Conservation (phyloP, 1,140 invertebrate species). For the Drosophila murphyi region DNA sequence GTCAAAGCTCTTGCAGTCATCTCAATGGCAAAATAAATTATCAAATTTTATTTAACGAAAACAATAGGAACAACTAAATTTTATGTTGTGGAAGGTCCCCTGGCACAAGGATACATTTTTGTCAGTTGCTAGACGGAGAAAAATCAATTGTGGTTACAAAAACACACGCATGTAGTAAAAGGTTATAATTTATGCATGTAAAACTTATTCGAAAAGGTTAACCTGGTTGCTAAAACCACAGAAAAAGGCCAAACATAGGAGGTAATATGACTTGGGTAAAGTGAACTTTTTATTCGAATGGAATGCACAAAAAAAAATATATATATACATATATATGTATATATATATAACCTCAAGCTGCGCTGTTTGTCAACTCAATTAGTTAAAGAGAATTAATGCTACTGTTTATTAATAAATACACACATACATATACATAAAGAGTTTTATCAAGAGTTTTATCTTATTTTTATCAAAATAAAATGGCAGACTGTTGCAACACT, state of each 20-base stretch:
- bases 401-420: background rate
- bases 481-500: no score
- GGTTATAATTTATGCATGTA: constrained; percentile 40
- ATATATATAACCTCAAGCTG: constrained; percentile 8
- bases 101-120: constrained; percentile 10
- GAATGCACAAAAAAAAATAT: background rate
- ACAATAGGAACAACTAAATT: constrained; percentile 20
- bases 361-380: constrained; percentile 16
- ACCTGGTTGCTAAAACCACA: constrained; percentile 22
- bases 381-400: background rate
- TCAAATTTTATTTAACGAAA: constrained; percentile 4
- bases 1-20: background rate
- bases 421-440: no score
- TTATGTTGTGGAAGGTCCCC: constrained; percentile 19
- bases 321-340: background rate
- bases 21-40: constrained; percentile 21
- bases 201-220: constrained; percentile 44
- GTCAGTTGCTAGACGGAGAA: background rate
- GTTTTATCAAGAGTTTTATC: no score
- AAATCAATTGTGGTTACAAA: constrained; percentile 40
- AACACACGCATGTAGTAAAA: constrained; percentile 24
- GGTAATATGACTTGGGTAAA: background rate
- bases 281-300: background rate
- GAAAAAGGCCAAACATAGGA: constrained; percentile 2
- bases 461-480: no score